Evolutionary conservation across 2,113 vertebrate genomes (phyloP).

Genomic region (Aspiorhynchus laticeps): DNA sequence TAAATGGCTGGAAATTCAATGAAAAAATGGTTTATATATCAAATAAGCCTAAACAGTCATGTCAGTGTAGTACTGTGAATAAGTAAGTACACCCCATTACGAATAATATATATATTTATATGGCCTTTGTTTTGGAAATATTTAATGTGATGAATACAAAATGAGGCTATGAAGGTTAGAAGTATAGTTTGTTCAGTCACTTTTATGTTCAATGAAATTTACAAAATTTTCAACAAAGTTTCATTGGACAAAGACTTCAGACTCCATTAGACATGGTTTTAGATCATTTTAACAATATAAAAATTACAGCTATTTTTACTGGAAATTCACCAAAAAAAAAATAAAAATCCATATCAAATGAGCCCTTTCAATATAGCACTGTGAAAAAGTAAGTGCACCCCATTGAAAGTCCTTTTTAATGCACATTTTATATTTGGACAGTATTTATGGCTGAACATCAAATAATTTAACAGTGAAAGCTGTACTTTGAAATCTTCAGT

Average conservation of each 20-base stretch:
- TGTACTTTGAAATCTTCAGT: no score
- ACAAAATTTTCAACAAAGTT: background rate
- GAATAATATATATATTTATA: background rate
- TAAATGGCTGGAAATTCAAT: background rate
- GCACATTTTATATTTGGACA: background rate
- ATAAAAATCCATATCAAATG: background rate
- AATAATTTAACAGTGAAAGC: background rate
- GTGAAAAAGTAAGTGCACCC: background rate
- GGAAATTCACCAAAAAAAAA: no score
- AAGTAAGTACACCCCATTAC: no score
- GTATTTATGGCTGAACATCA: background rate
- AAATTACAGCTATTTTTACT: no score
- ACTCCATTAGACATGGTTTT: no score
- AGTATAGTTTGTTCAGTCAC: no score
- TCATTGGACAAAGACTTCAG: background rate
- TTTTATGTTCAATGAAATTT: background rate
- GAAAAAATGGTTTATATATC: background rate
- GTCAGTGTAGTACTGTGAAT: background rate
- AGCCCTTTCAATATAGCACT: background rate
- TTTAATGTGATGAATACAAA: background rate
- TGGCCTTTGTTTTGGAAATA: background rate
- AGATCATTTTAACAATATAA: no score
- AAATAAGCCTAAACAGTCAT: background rate
- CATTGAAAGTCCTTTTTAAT: background rate
- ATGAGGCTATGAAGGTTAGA: no score